Evolutionary conservation across 2,888 invertebrate species (phyloP).

Genomic region (Synanthedon formicaeformis): DNA sequence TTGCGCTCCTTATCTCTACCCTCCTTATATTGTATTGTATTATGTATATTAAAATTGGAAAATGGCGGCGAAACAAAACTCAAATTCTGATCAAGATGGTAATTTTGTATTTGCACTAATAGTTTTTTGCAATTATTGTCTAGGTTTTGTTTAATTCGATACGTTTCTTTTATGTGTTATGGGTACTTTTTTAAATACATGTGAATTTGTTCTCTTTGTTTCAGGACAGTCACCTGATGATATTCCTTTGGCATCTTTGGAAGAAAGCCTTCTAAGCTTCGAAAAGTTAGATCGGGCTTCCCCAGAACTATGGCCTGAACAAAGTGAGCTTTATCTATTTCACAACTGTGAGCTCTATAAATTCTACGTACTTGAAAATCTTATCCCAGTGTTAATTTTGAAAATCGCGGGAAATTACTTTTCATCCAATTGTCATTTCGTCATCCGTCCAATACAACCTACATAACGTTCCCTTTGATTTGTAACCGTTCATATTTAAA

Average conservation of each 20-base stretch:
- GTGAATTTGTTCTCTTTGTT: conserved; percentile 14
- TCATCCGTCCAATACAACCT: conserved; percentile 14
- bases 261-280: conserved; percentile 85
- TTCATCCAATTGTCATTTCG: conserved; percentile 47
- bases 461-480: conserved; percentile 40
- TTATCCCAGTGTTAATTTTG: conserved; percentile 26
- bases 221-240: conserved; percentile 56
- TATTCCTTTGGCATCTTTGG: conserved; percentile 67
- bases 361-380: neutral
- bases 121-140: neutral
- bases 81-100: conserved; percentile 72
- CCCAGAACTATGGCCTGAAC: conserved; percentile 96
- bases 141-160: neutral
- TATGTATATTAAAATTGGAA: conserved; percentile 37
- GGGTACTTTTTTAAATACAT: neutral
- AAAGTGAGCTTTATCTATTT: conserved; percentile 74
- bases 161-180: conserved; percentile 3
- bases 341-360: neutral
- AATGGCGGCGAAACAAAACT: conserved; percentile 78
- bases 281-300: conserved; percentile 95
- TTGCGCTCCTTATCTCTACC: too few relatives aligned
- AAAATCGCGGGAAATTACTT: conserved; percentile 51
- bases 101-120: conserved; percentile 1
- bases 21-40: too few relatives aligned
- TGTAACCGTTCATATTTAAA: conserved; percentile 50